These are phyloP conservation scores for Cataglyphis hispanica DNA, from an alignment of 1,140 invertebrate genomes.

Conservation along the genomic window DNA sequence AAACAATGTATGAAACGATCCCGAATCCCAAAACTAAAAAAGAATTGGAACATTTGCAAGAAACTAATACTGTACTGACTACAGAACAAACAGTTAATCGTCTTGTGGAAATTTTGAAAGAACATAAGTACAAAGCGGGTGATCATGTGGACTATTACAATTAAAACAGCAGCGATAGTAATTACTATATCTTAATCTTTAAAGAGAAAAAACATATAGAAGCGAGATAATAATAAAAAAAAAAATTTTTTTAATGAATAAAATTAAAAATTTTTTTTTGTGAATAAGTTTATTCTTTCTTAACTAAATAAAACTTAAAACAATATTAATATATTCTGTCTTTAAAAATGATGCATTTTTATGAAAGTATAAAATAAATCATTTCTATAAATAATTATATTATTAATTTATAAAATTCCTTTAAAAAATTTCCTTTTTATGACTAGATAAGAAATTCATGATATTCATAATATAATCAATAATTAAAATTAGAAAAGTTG, in stretches of 20 bases:
- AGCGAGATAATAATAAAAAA: background rate
- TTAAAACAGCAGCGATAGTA: slow-evolving; percentile 44
- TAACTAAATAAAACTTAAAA: too few species aligned
- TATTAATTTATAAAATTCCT: slow-evolving; percentile 14
- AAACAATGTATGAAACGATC: slow-evolving; percentile 88
- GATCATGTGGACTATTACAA: slow-evolving; percentile 94
- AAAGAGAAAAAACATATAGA: background rate
- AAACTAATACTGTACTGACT: slow-evolving; percentile 90
- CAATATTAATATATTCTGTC: background rate
- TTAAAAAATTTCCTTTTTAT: slow-evolving; percentile 10
- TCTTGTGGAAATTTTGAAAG: slow-evolving; percentile 90
- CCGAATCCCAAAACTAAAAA: slow-evolving; percentile 88
- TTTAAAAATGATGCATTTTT: background rate
- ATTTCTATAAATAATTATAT: slow-evolving; percentile 13
- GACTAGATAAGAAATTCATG: background rate
- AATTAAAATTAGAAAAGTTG: background rate
- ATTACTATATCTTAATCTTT: background rate
- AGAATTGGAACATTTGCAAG: background rate
- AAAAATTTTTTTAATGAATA: too few species aligned
- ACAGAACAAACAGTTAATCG: slow-evolving; percentile 92
- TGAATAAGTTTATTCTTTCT: too few species aligned
- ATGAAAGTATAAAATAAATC: background rate
- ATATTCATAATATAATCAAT: too few species aligned
- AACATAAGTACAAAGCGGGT: slow-evolving; percentile 93
- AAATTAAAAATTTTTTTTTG: too few species aligned